phyloP scores from a whole-genome alignment of 2,113 vertebrate genomes.

The Coturnix japonica region DNA sequence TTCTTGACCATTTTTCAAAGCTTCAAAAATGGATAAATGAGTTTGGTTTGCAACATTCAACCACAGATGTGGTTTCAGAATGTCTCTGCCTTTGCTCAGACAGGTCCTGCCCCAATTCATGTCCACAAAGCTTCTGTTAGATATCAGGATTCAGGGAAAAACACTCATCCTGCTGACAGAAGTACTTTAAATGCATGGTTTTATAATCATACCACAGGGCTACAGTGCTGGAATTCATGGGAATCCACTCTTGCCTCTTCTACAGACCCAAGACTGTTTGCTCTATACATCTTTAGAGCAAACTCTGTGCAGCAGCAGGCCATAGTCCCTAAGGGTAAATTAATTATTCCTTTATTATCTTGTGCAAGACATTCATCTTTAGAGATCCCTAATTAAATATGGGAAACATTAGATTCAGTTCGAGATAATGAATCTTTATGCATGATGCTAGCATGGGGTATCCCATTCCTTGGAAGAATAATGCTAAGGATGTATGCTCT shows the following conservation, averaged over 20 bases:
- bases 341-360: background rate
- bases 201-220: background rate
- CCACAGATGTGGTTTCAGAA: background rate
- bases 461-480: background rate
- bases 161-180: background rate
- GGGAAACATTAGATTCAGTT: background rate
- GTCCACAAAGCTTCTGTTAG: background rate
- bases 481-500: background rate
- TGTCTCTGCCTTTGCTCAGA: background rate
- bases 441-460: background rate
- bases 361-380: background rate
- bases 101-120: background rate
- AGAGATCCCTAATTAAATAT: background rate
- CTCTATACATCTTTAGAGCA: background rate
- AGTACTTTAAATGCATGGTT: background rate
- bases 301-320: fast-evolving
- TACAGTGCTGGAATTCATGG: background rate
- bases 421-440: background rate
- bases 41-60: background rate
- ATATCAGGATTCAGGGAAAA: background rate
- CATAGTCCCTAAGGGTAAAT: background rate
- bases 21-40: background rate
- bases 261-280: background rate
- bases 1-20: background rate
- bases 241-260: background rate